These are phyloP conservation scores for Petrocephalus sullivani DNA, from an alignment of 2,797 vertebrate species.

Conservation along the genomic window DNA sequence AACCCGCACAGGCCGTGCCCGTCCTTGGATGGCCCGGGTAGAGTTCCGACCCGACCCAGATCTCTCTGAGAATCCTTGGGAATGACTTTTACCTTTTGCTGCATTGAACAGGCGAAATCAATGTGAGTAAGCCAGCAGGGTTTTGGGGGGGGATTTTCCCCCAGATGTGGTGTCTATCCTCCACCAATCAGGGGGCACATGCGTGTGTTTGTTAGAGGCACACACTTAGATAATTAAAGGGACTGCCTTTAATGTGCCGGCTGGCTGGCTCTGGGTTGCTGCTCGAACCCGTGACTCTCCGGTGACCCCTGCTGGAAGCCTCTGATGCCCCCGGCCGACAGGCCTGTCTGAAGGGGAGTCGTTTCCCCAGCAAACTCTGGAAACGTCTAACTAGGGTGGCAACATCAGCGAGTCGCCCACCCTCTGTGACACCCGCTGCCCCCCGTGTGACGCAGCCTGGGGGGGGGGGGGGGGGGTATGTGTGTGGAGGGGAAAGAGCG, in stretches of 20 bases:
- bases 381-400: neutral
- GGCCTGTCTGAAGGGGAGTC: neutral
- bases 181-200: neutral
- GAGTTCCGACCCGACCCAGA: neutral
- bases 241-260: neutral
- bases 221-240: neutral
- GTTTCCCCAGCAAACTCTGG: neutral
- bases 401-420: neutral
- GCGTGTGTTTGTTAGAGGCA: neutral
- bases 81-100: neutral
- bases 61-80: neutral
- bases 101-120: constrained; percentile 1
- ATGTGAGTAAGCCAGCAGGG: neutral
- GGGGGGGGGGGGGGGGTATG: neutral
- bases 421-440: neutral
- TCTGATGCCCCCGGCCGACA: neutral
- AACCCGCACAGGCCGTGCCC: neutral
- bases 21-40: neutral
- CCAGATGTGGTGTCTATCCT: neutral
- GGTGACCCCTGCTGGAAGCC: neutral
- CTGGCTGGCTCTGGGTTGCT: neutral
- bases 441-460: neutral
- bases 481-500: neutral
- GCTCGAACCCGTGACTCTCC: neutral
- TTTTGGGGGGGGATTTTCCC: neutral